Conservation (phyloP, 2,888 invertebrate genomes). For the Anodontia alba region DNA sequence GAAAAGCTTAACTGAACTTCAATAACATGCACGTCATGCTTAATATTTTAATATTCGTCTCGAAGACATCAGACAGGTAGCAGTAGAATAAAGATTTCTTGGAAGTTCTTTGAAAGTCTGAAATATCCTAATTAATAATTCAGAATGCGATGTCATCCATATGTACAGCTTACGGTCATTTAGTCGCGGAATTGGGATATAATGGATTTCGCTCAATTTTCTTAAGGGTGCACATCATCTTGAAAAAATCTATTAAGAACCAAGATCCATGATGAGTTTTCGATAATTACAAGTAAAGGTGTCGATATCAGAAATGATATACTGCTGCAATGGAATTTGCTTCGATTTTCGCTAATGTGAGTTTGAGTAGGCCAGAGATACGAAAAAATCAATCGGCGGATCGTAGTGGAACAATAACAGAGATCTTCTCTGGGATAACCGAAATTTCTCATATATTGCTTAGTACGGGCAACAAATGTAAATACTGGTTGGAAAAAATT, state of each 20-base stretch:
- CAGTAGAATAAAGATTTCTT: no score
- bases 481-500: no score
- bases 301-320: constrained; percentile 20
- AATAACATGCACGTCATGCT: no score
- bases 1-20: no score
- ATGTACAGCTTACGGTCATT: constrained; percentile 10
- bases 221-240: constrained; percentile 1
- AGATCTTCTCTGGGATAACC: no score
- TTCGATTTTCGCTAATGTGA: constrained; percentile 10
- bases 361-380: background rate
- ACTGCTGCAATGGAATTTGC: constrained; percentile 15
- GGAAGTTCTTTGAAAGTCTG: no score
- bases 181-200: background rate
- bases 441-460: no score
- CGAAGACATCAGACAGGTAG: no score
- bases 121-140: background rate
- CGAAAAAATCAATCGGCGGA: background rate
- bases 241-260: constrained; percentile 5
- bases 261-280: background rate
- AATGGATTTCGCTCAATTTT: background rate
- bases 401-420: no score
- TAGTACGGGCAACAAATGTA: no score
- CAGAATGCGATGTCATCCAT: background rate
- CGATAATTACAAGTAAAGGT: constrained; percentile 18
- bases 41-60: no score